A percentile compares a stretch with the other conserved stretches of the same genome.
These are phyloP conservation scores for Bombyx mandarina DNA, from an alignment of 1,140 invertebrate genomes.

Conservation along the genomic window DNA sequence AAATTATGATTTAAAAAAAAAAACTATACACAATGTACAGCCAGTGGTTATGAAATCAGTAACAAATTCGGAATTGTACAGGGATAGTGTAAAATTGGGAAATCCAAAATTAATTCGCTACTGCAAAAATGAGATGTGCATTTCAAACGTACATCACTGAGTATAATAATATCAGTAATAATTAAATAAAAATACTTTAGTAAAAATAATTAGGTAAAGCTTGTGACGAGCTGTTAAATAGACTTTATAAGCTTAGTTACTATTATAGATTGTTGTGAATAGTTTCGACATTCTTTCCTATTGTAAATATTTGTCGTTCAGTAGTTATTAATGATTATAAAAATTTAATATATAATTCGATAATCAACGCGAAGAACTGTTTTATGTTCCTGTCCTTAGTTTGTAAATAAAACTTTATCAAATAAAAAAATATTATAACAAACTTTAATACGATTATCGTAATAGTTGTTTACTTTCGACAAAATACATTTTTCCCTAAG, in stretches of 20 bases:
- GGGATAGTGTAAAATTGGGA: slow-evolving; percentile 52
- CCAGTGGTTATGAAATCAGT: slow-evolving; percentile 29
- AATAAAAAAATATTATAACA: slow-evolving; percentile 21
- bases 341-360: slow-evolving; percentile 65
- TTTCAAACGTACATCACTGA: too few relatives aligned
- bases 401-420: slow-evolving; percentile 60
- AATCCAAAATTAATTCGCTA: slow-evolving; percentile 21
- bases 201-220: slow-evolving; percentile 29
- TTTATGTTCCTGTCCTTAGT: slow-evolving; percentile 68
- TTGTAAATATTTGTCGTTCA: slow-evolving; percentile 60
- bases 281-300: slow-evolving; percentile 44
- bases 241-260: slow-evolving; percentile 51
- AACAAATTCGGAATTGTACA: slow-evolving; percentile 70
- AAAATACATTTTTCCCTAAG: slow-evolving; percentile 34
- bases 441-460: slow-evolving; percentile 14
- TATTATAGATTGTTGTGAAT: slow-evolving; percentile 46
- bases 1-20: too few relatives aligned
- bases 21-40: not conserved
- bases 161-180: too few relatives aligned
- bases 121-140: not conserved
- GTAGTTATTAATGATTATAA: slow-evolving; percentile 31
- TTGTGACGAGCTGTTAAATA: slow-evolving; percentile 56
- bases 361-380: slow-evolving; percentile 61
- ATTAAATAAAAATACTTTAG: slow-evolving; percentile 4
- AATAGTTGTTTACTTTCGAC: slow-evolving; percentile 34